Conservation (phyloP, 2,888 invertebrate species). For the Phortica magna region DNA sequence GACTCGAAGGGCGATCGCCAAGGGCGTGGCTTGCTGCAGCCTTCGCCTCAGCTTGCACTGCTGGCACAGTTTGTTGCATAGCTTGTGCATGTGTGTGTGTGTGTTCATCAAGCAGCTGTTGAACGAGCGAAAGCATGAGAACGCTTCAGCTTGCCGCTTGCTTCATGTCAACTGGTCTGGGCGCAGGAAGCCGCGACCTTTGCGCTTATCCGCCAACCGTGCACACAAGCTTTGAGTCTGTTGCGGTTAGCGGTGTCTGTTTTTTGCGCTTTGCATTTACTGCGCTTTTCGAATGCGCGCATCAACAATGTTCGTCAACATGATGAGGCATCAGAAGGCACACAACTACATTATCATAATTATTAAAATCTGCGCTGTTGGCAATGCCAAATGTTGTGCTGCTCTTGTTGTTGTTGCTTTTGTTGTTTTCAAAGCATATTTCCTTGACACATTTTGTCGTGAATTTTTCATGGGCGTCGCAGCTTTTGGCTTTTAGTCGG, state of each 20-base stretch:
- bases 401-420: background rate
- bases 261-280: background rate
- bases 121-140: no score
- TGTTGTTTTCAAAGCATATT: background rate
- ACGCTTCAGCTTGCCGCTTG: conserved; percentile 20
- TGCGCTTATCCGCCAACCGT: background rate
- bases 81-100: no score
- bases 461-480: background rate
- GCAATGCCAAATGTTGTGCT: background rate
- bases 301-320: background rate
- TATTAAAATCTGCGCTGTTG: background rate
- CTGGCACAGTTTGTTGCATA: no score
- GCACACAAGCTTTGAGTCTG: background rate
- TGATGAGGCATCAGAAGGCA: background rate
- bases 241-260: background rate
- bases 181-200: conserved; percentile 5
- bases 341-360: background rate
- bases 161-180: background rate
- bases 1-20: background rate
- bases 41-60: no score
- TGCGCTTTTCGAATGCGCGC: background rate
- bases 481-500: background rate
- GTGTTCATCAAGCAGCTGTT: no score
- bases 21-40: conserved; percentile 5
- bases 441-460: background rate